A percentile compares a stretch with the other conserved stretches of the same genome.
Conservation (phyloP, 2,797 vertebrate species). For the Notoglanidium macrostoma region DNA sequence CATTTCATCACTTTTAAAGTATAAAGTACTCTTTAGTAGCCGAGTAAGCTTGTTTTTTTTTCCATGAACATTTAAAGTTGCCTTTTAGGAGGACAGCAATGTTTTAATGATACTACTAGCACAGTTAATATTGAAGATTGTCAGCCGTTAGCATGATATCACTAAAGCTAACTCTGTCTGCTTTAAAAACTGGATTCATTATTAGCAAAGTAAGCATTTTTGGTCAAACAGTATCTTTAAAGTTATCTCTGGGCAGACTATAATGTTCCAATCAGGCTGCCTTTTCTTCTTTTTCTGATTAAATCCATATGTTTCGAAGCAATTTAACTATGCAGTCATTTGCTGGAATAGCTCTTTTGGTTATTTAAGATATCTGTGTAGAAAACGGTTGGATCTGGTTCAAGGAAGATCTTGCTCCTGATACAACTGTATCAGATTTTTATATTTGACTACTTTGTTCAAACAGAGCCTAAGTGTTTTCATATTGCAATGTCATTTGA, state of each 20-base stretch:
- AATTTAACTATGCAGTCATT: conserved; percentile 21
- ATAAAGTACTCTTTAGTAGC: not conserved
- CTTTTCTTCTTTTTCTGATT: conserved; percentile 10
- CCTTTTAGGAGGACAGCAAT: not conserved
- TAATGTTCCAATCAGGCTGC: conserved; percentile 19
- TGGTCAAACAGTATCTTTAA: conserved; percentile 15
- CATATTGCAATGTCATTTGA: conserved; percentile 8
- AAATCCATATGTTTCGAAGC: conserved; percentile 29
- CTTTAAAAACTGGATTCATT: conserved; percentile 19
- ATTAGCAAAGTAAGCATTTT: conserved; percentile 16
- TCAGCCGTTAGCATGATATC: not conserved
- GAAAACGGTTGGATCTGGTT: conserved; percentile 12
- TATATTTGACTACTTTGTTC: conserved; percentile 22
- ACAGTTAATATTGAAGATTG: not conserved
- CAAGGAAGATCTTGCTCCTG: conserved; percentile 21
- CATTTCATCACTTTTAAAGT: not conserved
- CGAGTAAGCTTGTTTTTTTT: not conserved
- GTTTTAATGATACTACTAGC: not conserved
- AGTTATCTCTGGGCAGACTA: conserved; percentile 11
- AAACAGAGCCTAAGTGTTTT: conserved; percentile 27
- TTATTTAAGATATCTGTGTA: conserved; percentile 16
- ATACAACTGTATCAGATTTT: conserved; percentile 17
- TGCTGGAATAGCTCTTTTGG: conserved; percentile 20
- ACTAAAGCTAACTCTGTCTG: not conserved
- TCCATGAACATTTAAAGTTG: not conserved